Evolutionary conservation across 2,888 invertebrate genomes (phyloP), one percentile per base, ranked within the genome.

Genomic region (Drosophila recens): DNA sequence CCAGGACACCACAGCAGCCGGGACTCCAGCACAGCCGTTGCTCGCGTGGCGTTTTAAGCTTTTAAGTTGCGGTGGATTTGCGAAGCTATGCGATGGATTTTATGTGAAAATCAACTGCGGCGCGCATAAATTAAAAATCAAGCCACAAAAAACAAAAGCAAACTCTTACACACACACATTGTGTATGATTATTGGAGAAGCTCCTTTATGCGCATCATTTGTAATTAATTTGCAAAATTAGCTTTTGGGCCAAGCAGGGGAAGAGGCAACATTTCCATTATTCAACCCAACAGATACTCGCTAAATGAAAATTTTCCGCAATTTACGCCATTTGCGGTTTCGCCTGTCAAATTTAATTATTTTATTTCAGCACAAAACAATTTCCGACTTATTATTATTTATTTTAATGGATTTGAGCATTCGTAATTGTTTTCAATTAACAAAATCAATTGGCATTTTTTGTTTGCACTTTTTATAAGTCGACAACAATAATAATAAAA

Each of bases 81-180:
- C 76, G 66, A 72, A 80, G 84, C 81, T 87, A 72, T 61, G 72
- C 78, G 61, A 63, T 67, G 89, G 77, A 85, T 85, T 89, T 80
- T 79, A 85, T 85, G 76, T 73, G 90, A 85, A 82, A 85, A 85
- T 85, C 90, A 85, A 89, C 84, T 85, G 84, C 86, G 84, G 90
- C 82, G 73, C 51, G 88, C 84, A 85, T 85, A 85, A 90, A 85
- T 85, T 89, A 89, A 85, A 85, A 86, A 85, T 89, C 84, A 89
- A 72, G 70, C 72, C 72, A 51, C 75, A 79, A 36, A 63, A 59
- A 52, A 20, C 42, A 33, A 65, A 38, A 51, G 51, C 54, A 54
- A 42, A 45, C 17, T 40, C 30, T 52, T 27, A 27, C 23, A 23
- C 38, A 56, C 15, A 52, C 15, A 23, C 51, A 52, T 36, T 34